Base-by-base conservation (phyloP, 92 coral and sea anemone species). In the Zoanthus sociatus region DNA sequence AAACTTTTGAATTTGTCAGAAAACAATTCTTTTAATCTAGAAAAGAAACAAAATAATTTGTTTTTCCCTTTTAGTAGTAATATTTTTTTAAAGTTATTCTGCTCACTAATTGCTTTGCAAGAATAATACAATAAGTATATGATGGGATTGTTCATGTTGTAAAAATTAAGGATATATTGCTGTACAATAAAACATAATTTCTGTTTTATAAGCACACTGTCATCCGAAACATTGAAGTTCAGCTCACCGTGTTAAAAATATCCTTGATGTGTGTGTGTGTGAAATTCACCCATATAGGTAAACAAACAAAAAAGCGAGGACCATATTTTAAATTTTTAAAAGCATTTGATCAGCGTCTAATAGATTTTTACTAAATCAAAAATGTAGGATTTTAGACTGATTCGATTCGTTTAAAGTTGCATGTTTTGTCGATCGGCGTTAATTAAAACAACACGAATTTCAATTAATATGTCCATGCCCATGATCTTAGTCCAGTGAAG, bases 391-490 rank as follows among this genome's bases (percentile, higher is more conserved):
- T 77, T n/a, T 51, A 37, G 4, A 37, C 42, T 37, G 42, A 37
- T 37, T 37, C 42, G 42, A 37, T 37, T 37, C 42, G 42, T 37
- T 37, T 26, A 44, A 81, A 66, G 74, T 81, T 64, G 61, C 85
- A 81, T 20, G 33, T 18, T 21, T 26, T 81, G 30, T 56, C 45
- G 46, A 17, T 69, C 11, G 44, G 42, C 47, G 60, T 79, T 66
- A 45, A 77, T 77, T 81, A 61, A 74, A 64, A 81, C 85, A 66
- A 66, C 47, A 21, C 75, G 51, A 66, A 3, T 61, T 78, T 44
- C 75, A 32, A 7, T 58, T 51, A 33, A 46, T 81, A 68, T 47
- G 30, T 26, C 26, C 26, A 63, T 31, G 14, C 18, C 55, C 0
- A 73, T 18, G 5, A 17, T 45, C 72, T 17, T 54, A 44, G n/a